Percentiles rank a stretch among this genome's conserved stretches.
Conservation (phyloP, 2,888 invertebrate species). For the Tinea semifulvella region DNA sequence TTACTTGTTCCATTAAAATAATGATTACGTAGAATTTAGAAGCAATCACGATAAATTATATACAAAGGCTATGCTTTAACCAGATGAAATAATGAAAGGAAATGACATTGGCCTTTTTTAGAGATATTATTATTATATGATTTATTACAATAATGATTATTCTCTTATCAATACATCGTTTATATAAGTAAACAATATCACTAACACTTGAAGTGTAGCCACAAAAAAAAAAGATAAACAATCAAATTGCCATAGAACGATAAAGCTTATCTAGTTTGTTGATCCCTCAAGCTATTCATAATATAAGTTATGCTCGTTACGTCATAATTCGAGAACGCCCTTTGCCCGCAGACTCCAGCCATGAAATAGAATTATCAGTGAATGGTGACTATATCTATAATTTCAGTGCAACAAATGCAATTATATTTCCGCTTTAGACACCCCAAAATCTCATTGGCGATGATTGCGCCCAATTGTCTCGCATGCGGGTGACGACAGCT, state of each 20-base stretch:
- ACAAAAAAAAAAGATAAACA: background rate
- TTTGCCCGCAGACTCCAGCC: slow-evolving; percentile 40
- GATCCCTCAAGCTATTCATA: slow-evolving; percentile 9
- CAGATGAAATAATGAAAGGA: too few species aligned
- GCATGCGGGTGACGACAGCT: slow-evolving; percentile 60
- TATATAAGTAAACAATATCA: slow-evolving; percentile 1
- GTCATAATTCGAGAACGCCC: slow-evolving; percentile 27
- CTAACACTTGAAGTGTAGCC: background rate
- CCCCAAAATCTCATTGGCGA: slow-evolving; percentile 61
- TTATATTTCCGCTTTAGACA: slow-evolving; percentile 35
- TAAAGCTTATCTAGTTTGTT: slow-evolving; percentile 3
- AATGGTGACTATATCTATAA: slow-evolving; percentile 58
- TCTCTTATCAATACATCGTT: background rate
- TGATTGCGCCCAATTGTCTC: slow-evolving; percentile 63
- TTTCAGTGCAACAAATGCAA: slow-evolving; percentile 61
- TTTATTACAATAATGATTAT: slow-evolving; percentile 7
- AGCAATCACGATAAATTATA: too few species aligned
- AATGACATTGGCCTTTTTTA: background rate
- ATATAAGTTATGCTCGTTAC: slow-evolving; percentile 16
- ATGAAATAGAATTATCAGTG: slow-evolving; percentile 50
- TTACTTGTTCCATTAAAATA: background rate
- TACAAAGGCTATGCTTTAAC: too few species aligned
- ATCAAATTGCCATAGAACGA: slow-evolving; percentile 6
- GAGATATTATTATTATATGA: too few species aligned
- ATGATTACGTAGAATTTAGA: too few species aligned